These are phyloP conservation scores for Calvadosia cruxmelitensis DNA, from an alignment of 30 jellyfish, hydroid and myxozoan species.

Conservation along the genomic window DNA sequence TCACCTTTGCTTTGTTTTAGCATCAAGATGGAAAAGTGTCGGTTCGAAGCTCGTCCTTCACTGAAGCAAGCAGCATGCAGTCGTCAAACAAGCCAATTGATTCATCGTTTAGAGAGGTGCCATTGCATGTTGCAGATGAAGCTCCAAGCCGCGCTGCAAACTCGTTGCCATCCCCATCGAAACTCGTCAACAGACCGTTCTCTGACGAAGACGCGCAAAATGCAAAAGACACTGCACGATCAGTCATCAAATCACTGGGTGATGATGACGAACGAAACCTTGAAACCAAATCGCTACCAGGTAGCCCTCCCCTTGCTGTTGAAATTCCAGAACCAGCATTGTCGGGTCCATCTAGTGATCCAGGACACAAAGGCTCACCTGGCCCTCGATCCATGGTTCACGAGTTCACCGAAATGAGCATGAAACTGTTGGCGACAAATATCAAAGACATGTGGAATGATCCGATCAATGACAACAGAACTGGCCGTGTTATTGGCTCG, in stretches of 20 bases:
- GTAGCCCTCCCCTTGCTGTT: constrained; percentile 84
- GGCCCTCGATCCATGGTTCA: constrained; percentile 65
- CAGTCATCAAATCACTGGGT: constrained; percentile 65
- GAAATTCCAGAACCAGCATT: constrained; percentile 84
- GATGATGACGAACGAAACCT: constrained; percentile 82
- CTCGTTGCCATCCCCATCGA: neutral
- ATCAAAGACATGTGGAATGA: constrained; percentile 48
- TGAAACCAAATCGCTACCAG: constrained; percentile 87
- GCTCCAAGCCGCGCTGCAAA: neutral
- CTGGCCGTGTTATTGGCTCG: constrained; percentile 14
- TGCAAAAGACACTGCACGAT: constrained; percentile 84
- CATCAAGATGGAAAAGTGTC: too few species aligned
- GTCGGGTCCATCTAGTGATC: constrained; percentile 95
- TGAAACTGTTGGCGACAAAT: constrained; percentile 50
- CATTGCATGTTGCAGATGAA: neutral
- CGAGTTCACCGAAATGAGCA: constrained; percentile 69
- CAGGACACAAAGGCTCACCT: constrained; percentile 61
- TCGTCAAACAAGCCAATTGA: neutral
- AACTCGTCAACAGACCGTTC: neutral
- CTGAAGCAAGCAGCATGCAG: neutral
- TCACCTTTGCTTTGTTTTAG: too few species aligned
- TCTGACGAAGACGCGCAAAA: constrained; percentile 31
- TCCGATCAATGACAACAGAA: constrained; percentile 37
- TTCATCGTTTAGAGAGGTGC: neutral
- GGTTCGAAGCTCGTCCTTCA: too few species aligned